A percentile compares a stretch with the other conserved stretches of the same genome.
Conservation (phyloP, 1,140 invertebrate genomes). For the Brachionus koreanus region DNA sequence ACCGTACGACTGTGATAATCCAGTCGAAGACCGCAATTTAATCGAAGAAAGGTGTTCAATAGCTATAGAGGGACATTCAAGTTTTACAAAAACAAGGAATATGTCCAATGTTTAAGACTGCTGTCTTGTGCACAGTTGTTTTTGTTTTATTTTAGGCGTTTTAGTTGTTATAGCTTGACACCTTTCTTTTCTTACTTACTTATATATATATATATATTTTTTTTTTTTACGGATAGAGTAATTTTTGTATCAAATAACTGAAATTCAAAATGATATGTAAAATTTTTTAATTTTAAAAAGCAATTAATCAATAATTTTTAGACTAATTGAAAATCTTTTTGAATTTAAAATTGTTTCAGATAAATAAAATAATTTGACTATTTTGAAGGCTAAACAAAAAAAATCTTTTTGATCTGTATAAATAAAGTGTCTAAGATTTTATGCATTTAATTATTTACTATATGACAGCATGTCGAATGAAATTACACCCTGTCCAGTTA, state of each 20-base stretch:
- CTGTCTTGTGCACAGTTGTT: not conserved
- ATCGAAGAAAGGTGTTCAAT: slow-evolving; percentile 43
- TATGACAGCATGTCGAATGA: too few relatives aligned
- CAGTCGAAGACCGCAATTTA: not conserved
- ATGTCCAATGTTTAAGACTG: not conserved
- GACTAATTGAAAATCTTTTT: not conserved
- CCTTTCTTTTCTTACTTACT: not conserved
- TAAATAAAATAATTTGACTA: not conserved
- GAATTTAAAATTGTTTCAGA: not conserved
- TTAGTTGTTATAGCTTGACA: not conserved
- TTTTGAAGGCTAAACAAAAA: not conserved
- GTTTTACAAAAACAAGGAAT: slow-evolving; percentile 26
- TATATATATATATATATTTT: not conserved
- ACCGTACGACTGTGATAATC: slow-evolving; percentile 10
- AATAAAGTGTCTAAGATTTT: not conserved
- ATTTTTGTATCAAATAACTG: not conserved
- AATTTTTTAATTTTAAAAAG: not conserved
- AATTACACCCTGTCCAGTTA: too few relatives aligned
- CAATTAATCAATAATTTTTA: not conserved
- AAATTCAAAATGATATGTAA: not conserved
- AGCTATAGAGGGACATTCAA: slow-evolving; percentile 43
- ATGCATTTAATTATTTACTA: not conserved
- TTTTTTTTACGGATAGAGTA: not conserved
- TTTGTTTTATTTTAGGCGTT: not conserved
- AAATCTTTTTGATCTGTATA: not conserved